Evolutionary conservation across 2,888 invertebrate genomes (phyloP).

Genomic region (Serrognathus titanus): DNA sequence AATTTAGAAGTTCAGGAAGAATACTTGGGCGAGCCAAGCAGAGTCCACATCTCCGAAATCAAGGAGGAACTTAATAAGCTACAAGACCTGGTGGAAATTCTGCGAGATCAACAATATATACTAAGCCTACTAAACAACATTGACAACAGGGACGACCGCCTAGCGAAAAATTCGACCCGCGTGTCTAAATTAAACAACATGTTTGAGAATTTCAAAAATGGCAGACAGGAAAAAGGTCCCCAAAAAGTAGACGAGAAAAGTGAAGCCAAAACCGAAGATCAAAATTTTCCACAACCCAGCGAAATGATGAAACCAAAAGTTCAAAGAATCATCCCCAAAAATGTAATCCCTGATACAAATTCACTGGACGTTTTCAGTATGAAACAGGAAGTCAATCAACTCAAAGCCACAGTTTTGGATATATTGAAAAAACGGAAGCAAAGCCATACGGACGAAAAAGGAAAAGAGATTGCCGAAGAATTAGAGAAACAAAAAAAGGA

Average conservation of each 20-base stretch:
- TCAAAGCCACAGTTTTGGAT: not conserved
- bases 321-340: not conserved
- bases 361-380: not conserved
- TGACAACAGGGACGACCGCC: not conserved
- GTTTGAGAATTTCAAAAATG: too few species aligned
- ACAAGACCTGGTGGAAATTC: slow-evolving; percentile 35
- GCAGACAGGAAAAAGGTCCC: too few species aligned
- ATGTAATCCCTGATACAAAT: too few species aligned
- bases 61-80: slow-evolving; percentile 40
- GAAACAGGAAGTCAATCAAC: not conserved
- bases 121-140: slow-evolving; percentile 31
- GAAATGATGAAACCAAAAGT: slow-evolving; percentile 2
- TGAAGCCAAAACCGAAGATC: not conserved
- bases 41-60: slow-evolving; percentile 30
- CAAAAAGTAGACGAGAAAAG: not conserved
- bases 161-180: too few species aligned
- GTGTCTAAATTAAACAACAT: too few species aligned
- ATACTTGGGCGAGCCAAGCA: not conserved
- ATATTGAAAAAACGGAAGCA: slow-evolving; percentile 20
- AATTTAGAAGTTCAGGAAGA: not conserved
- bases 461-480: slow-evolving; percentile 1
- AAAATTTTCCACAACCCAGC: not conserved
- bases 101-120: slow-evolving; percentile 40
- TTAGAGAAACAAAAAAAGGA: slow-evolving; percentile 15
- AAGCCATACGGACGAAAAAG: slow-evolving; percentile 7